Percentiles rank a stretch among this genome's conserved stretches.
phyloP scores from a whole-genome alignment of 2,113 vertebrate genomes.

The Oostethus manadensis region DNA sequence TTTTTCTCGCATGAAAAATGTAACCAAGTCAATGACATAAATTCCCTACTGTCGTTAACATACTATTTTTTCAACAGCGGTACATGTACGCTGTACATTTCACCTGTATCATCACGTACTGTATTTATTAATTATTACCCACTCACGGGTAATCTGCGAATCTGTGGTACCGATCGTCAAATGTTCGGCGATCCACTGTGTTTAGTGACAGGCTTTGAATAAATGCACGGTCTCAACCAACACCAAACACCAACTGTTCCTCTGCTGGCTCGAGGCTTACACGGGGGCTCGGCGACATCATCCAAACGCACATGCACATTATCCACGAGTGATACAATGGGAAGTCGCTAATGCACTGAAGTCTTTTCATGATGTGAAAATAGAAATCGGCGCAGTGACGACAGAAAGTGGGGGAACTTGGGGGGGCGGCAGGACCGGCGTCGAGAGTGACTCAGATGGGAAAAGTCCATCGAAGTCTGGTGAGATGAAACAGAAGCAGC shows the following conservation, averaged over 20 bases:
- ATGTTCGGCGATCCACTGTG: background rate
- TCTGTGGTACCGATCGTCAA: too few species aligned
- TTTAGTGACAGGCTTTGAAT: background rate
- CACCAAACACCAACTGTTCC: constrained; percentile 23
- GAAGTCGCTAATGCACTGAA: constrained; percentile 3
- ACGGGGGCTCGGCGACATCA: background rate
- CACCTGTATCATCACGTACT: too few species aligned
- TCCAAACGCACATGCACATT: constrained; percentile 11
- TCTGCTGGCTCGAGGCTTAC: constrained; percentile 10
- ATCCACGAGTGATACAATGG: constrained; percentile 7
- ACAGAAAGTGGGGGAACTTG: constrained; percentile 2
- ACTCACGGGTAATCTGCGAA: too few species aligned
- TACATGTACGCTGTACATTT: too few species aligned
- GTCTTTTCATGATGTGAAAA: constrained; percentile 21
- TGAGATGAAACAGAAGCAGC: constrained; percentile 38
- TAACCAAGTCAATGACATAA: too few species aligned
- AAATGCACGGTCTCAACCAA: background rate
- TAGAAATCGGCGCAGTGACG: constrained; percentile 23
- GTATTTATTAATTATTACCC: too few species aligned
- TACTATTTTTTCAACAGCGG: too few species aligned
- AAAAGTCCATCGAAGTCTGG: constrained; percentile 39
- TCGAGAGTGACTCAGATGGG: constrained; percentile 36
- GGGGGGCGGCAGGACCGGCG: constrained; percentile 22
- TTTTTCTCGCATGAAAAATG: too few species aligned
- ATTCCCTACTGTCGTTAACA: too few species aligned